These are phyloP conservation scores for Serinus canaria DNA, from an alignment of 2,113 vertebrate species.

Conservation along the genomic window DNA sequence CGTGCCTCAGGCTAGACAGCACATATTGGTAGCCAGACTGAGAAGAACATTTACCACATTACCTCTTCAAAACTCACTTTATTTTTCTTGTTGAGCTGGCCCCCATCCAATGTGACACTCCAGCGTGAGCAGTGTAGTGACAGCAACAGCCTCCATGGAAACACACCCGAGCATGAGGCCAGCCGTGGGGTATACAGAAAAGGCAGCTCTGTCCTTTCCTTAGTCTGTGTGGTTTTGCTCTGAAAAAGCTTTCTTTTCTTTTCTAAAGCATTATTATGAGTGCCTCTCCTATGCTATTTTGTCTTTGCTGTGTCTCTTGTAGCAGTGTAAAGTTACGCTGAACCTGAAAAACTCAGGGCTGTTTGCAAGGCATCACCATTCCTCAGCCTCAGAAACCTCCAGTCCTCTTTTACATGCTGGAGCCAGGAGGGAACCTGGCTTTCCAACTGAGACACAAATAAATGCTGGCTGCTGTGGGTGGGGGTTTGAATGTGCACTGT, in stretches of 20 bases:
- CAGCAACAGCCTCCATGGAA: conserved; percentile 70
- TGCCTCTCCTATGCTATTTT: fast-evolving
- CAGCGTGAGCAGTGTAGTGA: conserved; percentile 42
- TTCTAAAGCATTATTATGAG: not conserved
- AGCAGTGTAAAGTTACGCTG: not conserved
- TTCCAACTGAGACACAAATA: not conserved
- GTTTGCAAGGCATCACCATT: not conserved
- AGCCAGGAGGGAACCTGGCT: not conserved
- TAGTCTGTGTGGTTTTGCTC: not conserved
- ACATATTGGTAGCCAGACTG: conserved; percentile 63
- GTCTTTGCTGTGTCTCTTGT: not conserved
- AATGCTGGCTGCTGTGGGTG: not conserved
- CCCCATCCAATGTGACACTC: conserved; percentile 60
- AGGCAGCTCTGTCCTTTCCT: not conserved
- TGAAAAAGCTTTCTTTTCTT: not conserved
- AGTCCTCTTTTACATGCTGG: not conserved
- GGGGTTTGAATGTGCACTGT: not conserved
- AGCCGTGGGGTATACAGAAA: conserved; percentile 23
- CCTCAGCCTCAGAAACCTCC: not conserved
- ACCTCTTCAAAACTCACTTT: conserved; percentile 59
- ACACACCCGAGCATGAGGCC: conserved; percentile 55
- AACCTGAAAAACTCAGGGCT: not conserved
- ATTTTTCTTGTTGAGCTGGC: conserved; percentile 64
- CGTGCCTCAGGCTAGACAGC: conserved; percentile 40
- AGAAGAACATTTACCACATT: conserved; percentile 52